Percentiles rank a stretch among this genome's conserved stretches.
Evolutionary conservation across 1,140 invertebrate species (phyloP).

Genomic region (Heliconius hewitsoni): DNA sequence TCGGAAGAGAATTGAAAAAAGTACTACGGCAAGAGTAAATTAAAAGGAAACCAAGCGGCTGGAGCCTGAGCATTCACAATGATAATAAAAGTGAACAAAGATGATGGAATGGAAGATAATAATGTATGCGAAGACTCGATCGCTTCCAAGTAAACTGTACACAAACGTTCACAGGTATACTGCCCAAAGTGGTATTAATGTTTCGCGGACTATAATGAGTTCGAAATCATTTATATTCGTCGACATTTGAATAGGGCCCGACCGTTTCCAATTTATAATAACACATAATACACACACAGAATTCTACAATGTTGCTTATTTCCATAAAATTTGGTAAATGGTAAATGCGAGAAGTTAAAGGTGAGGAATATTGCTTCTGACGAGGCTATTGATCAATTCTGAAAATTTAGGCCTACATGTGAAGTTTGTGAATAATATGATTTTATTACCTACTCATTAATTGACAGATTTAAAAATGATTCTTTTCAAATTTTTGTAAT

Average conservation of each 20-base stretch:
- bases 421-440: background rate
- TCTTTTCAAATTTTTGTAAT: too few relatives aligned
- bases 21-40: constrained; percentile 11
- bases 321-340: constrained; percentile 42
- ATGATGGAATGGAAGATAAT: constrained; percentile 24
- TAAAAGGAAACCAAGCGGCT: constrained; percentile 23
- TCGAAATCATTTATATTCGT: constrained; percentile 49
- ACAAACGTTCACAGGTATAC: constrained; percentile 16
- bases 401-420: background rate
- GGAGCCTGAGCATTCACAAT: constrained; percentile 18
- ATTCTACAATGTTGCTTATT: constrained; percentile 38
- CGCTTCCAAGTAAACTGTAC: constrained; percentile 18
- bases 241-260: constrained; percentile 51
- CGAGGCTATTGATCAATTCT: constrained; percentile 13
- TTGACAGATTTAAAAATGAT: too few relatives aligned
- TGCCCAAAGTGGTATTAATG: constrained; percentile 17
- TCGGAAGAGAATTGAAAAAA: constrained; percentile 14
- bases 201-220: constrained; percentile 46
- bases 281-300: constrained; percentile 42
- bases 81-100: constrained; percentile 16
- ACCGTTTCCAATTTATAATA: constrained; percentile 53
- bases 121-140: constrained; percentile 23
- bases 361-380: constrained; percentile 23
- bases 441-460: background rate
- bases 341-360: constrained; percentile 26